Percentiles rank a stretch among this genome's conserved stretches.
phyloP scores from a whole-genome alignment of 2,113 vertebrate species.

The Anguilla rostrata region DNA sequence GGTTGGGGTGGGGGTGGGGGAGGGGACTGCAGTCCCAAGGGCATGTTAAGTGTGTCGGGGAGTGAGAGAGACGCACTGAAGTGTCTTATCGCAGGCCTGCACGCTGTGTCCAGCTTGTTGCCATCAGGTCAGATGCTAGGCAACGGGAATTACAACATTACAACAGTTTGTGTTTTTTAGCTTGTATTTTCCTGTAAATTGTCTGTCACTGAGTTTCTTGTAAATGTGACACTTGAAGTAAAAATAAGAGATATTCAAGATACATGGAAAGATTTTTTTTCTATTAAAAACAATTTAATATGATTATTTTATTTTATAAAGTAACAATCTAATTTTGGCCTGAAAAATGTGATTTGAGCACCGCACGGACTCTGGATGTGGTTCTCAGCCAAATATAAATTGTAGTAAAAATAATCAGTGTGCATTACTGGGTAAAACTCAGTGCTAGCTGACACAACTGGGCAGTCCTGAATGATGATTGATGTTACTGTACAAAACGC shows the following conservation, averaged over 20 bases:
- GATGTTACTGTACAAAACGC: neutral
- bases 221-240: neutral
- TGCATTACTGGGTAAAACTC: slow-evolving; percentile 41
- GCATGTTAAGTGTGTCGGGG: neutral
- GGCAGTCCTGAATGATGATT: slow-evolving; percentile 7
- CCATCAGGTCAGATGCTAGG: neutral
- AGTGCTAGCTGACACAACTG: slow-evolving; percentile 6
- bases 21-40: slow-evolving; percentile 31
- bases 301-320: slow-evolving; percentile 26
- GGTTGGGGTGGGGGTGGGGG: neutral
- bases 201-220: neutral
- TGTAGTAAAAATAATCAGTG: slow-evolving; percentile 13
- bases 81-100: neutral
- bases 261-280: slow-evolving; percentile 29
- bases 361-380: neutral
- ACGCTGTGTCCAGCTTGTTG: neutral
- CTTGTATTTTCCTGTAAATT: neutral
- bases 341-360: slow-evolving; percentile 14
- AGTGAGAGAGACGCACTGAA: neutral
- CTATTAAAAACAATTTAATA: slow-evolving; percentile 42
- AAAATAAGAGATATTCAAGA: neutral
- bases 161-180: neutral
- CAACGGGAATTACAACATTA: neutral
- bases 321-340: slow-evolving; percentile 26
- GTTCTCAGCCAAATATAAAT: slow-evolving; percentile 41